Percentiles rank a stretch among this genome's conserved stretches.
These are phyloP conservation scores for Operophtera brumata DNA, from an alignment of 2,888 invertebrate genomes.

Conservation along the genomic window DNA sequence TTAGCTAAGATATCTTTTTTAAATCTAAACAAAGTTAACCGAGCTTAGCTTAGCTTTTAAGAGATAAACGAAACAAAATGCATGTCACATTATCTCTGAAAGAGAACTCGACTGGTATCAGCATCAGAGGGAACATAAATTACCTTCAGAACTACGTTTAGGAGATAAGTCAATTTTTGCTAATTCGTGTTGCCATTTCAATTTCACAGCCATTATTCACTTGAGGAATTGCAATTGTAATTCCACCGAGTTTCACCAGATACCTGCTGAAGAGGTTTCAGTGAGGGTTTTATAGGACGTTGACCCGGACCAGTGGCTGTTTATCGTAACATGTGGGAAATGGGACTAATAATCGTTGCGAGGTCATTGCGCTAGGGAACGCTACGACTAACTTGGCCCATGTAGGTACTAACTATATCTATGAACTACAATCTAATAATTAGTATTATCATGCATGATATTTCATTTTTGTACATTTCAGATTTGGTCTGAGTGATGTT, in stretches of 20 bases:
- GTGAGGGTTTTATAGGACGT: background rate
- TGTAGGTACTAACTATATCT: too few species aligned
- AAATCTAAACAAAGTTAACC: background rate
- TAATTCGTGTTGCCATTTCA: conserved; percentile 9
- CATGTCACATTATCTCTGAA: background rate
- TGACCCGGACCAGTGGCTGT: background rate
- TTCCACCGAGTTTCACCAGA: background rate
- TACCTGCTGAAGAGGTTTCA: background rate
- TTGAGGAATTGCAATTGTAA: background rate
- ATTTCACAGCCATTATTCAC: conserved; percentile 16
- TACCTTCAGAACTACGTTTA: background rate
- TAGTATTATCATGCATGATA: too few species aligned
- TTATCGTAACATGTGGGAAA: background rate
- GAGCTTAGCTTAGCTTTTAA: background rate
- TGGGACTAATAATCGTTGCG: background rate
- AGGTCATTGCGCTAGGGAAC: conserved; percentile 3
- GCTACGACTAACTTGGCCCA: too few species aligned
- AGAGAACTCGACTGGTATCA: background rate
- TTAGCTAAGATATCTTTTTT: background rate
- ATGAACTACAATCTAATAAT: too few species aligned
- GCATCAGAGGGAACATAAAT: background rate
- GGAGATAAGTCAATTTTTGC: conserved; percentile 6
- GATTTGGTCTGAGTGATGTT: background rate
- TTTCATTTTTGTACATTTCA: too few species aligned
- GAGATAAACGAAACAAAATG: background rate